phyloP scores from a whole-genome alignment of 2,888 invertebrate species.

The Chrysina gloriosa region DNA sequence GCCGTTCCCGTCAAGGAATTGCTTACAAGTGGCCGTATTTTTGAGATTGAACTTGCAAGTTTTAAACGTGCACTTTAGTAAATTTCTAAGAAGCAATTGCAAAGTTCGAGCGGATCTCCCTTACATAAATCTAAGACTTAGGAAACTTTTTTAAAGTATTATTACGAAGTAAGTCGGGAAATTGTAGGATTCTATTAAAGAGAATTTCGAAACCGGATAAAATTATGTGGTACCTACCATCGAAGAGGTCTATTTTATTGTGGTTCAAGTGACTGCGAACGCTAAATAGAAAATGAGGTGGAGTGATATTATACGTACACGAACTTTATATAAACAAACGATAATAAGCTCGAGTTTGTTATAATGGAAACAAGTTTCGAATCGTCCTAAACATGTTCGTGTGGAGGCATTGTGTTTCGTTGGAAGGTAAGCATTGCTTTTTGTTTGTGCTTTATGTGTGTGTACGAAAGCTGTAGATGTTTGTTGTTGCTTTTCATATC shows the following conservation, averaged over 20 bases:
- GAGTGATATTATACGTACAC: not conserved
- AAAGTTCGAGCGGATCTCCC: not conserved
- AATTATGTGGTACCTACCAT: not conserved
- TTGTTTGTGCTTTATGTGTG: not conserved
- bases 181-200: not conserved
- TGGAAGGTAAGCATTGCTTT: constrained; percentile 5
- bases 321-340: not conserved
- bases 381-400: not conserved
- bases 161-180: not conserved
- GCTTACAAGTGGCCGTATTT: no score
- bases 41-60: not conserved
- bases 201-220: not conserved
- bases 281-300: not conserved
- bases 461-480: not conserved
- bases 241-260: not conserved
- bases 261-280: not conserved
- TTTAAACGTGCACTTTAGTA: not conserved
- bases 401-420: constrained; percentile 18
- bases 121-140: not conserved
- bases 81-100: not conserved
- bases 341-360: not conserved
- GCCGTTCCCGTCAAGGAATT: no score
- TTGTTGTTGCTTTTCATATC: no score
- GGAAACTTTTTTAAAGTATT: not conserved
- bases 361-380: not conserved